phyloP scores from a whole-genome alignment of 2,797 vertebrate genomes.

The Arnoldichthys spilopterus region DNA sequence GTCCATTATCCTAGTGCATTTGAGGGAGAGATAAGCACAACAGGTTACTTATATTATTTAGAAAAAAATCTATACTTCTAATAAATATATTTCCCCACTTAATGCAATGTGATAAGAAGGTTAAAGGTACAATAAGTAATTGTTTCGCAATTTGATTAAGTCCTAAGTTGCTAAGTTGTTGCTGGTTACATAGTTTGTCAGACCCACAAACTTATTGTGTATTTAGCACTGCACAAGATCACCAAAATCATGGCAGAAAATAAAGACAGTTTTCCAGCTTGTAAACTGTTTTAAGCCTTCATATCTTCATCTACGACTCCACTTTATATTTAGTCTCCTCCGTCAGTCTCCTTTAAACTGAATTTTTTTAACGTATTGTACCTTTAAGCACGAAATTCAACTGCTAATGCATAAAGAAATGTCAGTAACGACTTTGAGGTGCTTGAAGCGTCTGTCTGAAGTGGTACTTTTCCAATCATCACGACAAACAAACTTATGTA shows the following conservation, averaged over 20 bases:
- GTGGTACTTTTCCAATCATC: conserved; percentile 50
- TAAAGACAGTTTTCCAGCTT: conserved; percentile 7
- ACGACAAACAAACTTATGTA: conserved; percentile 60
- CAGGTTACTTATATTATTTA: conserved; percentile 25
- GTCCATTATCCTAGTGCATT: conserved; percentile 27
- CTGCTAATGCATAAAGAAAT: conserved; percentile 15
- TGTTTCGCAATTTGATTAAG: conserved; percentile 13
- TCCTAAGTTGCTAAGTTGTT: neutral
- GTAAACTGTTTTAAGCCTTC: neutral
- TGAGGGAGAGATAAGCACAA: conserved; percentile 14
- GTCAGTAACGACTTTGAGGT: conserved; percentile 14
- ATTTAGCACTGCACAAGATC: conserved; percentile 24
- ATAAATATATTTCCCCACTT: conserved; percentile 27
- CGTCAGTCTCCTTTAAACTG: conserved; percentile 10
- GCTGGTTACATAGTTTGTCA: conserved; percentile 4
- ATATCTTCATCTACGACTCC: neutral
- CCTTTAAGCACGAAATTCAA: conserved; percentile 26
- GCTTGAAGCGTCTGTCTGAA: conserved; percentile 5
- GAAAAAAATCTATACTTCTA: conserved; percentile 17
- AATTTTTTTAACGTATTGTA: conserved; percentile 38
- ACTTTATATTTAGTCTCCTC: conserved; percentile 11
- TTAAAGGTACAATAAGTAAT: conserved; percentile 42
- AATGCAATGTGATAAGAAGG: conserved; percentile 9
- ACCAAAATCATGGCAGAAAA: conserved; percentile 7
- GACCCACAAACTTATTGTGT: conserved; percentile 1